A percentile compares a stretch with the other conserved stretches of the same genome.
phyloP scores from a whole-genome alignment of 2,888 invertebrate species.

The Alitta virens region DNA sequence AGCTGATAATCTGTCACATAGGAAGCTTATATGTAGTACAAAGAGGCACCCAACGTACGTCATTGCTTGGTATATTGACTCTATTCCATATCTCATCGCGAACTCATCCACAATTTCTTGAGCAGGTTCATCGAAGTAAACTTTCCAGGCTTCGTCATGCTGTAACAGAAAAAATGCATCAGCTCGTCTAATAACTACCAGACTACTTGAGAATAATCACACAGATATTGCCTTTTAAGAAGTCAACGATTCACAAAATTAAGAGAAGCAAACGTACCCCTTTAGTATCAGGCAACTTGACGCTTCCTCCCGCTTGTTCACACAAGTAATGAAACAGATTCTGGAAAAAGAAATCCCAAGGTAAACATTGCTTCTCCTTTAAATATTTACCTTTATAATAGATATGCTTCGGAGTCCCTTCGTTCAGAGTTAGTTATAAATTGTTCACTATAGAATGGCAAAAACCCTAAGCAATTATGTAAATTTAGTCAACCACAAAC shows the following conservation, averaged over 20 bases:
- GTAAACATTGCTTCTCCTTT: too few species aligned
- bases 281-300: conserved; percentile 85
- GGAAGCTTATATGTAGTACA: too few species aligned
- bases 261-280: conserved; percentile 58
- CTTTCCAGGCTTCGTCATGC: conserved; percentile 96
- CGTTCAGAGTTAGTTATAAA: too few species aligned
- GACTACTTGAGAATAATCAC: too few species aligned
- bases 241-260: neutral
- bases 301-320: conserved; percentile 81
- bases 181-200: too few species aligned
- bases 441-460: too few species aligned
- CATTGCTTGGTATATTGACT: conserved; percentile 99
- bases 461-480: too few species aligned
- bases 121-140: conserved; percentile 96
- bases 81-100: conserved; percentile 99
- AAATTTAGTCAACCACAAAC: too few species aligned
- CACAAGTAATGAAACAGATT: conserved; percentile 98
- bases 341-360: conserved; percentile 47
- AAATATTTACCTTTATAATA: too few species aligned
- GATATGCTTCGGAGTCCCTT: too few species aligned
- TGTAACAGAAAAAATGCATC: neutral
- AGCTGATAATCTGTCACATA: too few species aligned
- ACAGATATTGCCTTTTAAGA: too few species aligned
- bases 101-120: conserved; percentile 99
- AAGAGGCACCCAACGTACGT: conserved; percentile 67